Conservation (phyloP, 1,140 invertebrate species). For the Cydia fagiglandana region DNA sequence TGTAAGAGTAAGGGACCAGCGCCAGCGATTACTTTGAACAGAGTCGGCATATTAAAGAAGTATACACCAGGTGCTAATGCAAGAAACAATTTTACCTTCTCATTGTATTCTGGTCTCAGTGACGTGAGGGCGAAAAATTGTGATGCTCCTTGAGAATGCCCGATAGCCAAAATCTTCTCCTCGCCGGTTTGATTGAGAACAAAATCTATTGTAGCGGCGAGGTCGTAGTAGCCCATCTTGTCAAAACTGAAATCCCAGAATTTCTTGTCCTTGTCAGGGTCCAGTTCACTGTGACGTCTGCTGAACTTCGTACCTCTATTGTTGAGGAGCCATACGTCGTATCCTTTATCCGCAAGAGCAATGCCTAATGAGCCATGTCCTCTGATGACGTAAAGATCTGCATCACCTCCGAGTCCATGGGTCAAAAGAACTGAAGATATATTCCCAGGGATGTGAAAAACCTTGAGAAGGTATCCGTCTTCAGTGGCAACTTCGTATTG, state of each 20-base stretch:
- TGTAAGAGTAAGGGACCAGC: not conserved
- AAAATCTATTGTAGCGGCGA: not conserved
- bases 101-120: slow-evolving; percentile 7
- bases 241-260: slow-evolving; percentile 28
- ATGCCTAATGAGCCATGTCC: not conserved
- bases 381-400: not conserved
- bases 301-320: slow-evolving; percentile 5
- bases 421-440: not conserved
- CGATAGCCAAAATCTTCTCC: not conserved
- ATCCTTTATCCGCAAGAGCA: not conserved
- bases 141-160: not conserved
- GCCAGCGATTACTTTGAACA: not conserved
- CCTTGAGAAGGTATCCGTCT: not conserved
- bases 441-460: not conserved
- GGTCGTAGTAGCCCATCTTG: slow-evolving; percentile 3
- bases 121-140: not conserved
- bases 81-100: not conserved
- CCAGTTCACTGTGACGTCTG: not conserved
- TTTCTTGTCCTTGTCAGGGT: not conserved
- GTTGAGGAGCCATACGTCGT: not conserved
- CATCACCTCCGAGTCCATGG: not conserved
- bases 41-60: not conserved
- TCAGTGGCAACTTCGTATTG: not conserved
- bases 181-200: not conserved
- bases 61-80: not conserved